Percentiles rank a stretch among this genome's conserved stretches.
phyloP scores from a whole-genome alignment of 2,113 vertebrate genomes.

The Ptyas mucosa region DNA sequence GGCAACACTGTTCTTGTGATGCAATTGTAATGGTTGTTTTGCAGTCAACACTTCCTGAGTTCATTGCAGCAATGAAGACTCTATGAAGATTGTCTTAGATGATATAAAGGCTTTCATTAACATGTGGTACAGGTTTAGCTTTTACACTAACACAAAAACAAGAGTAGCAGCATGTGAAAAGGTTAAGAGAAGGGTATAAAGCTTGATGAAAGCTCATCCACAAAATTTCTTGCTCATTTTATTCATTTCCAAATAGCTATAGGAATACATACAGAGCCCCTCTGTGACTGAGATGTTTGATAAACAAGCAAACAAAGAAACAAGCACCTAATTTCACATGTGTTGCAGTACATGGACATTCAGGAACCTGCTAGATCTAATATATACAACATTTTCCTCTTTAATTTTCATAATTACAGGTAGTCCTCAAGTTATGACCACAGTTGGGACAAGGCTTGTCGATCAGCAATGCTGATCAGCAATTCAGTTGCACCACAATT shows the following conservation, averaged over 20 bases:
- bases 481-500: too few relatives aligned
- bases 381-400: not conserved
- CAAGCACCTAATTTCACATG: not conserved
- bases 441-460: too few relatives aligned
- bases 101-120: not conserved
- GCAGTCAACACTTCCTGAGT: constrained; percentile 20
- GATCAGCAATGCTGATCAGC: too few relatives aligned
- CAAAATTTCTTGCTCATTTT: not conserved
- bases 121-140: not conserved
- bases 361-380: not conserved
- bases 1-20: constrained; percentile 52
- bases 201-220: not conserved
- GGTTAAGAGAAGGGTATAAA: not conserved
- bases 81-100: constrained; percentile 6
- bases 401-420: not conserved
- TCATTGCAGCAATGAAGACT: not conserved
- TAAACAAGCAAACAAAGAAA: not conserved
- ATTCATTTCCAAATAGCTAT: not conserved
- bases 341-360: not conserved
- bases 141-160: not conserved
- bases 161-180: not conserved
- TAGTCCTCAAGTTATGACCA: not conserved
- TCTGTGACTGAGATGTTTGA: not conserved
- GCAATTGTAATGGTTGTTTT: constrained; percentile 34
- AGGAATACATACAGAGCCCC: not conserved